These are phyloP conservation scores for Atta colombica DNA, from an alignment of 1,140 invertebrate genomes.

Conservation along the genomic window DNA sequence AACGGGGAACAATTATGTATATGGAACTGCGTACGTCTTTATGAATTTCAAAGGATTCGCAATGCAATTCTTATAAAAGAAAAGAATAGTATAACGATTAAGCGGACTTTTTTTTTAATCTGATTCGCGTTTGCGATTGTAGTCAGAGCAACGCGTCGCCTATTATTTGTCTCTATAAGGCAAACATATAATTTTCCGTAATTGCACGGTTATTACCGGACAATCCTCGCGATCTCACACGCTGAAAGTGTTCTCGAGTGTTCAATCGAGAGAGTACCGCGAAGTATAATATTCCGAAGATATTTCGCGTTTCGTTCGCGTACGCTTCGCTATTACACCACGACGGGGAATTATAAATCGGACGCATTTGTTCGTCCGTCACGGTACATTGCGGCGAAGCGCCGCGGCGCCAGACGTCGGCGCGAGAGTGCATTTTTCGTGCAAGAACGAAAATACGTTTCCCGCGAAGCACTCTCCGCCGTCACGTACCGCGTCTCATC, in stretches of 20 bases:
- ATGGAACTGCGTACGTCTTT: not conserved
- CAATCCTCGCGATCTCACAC: slow-evolving; percentile 9
- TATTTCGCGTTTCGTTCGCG: slow-evolving; percentile 11
- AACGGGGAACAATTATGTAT: not conserved
- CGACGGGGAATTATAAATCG: slow-evolving; percentile 72
- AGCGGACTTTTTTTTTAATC: not conserved
- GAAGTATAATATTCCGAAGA: slow-evolving; percentile 29
- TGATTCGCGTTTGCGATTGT: slow-evolving; percentile 9
- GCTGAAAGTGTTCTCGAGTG: not conserved
- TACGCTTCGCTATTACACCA: slow-evolving; percentile 27
- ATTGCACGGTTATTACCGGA: slow-evolving; percentile 4
- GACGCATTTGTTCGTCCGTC: slow-evolving; percentile 69
- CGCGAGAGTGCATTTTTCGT: slow-evolving; percentile 36
- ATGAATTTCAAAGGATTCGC: not conserved
- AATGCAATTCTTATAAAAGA: not conserved
- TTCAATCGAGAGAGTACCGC: slow-evolving; percentile 23
- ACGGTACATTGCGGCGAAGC: slow-evolving; percentile 66
- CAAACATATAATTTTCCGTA: slow-evolving; percentile 28
- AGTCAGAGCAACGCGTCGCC: slow-evolving; percentile 8
- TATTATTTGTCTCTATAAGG: slow-evolving; percentile 24
- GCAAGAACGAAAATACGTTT: slow-evolving; percentile 49
- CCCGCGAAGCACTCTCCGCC: slow-evolving; percentile 7
- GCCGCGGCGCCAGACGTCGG: slow-evolving; percentile 72
- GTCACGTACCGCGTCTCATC: not conserved
- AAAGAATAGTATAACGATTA: slow-evolving; percentile 9